Evolutionary conservation across 2,113 vertebrate genomes (phyloP).

Genomic region (Picathartes gymnocephalus): DNA sequence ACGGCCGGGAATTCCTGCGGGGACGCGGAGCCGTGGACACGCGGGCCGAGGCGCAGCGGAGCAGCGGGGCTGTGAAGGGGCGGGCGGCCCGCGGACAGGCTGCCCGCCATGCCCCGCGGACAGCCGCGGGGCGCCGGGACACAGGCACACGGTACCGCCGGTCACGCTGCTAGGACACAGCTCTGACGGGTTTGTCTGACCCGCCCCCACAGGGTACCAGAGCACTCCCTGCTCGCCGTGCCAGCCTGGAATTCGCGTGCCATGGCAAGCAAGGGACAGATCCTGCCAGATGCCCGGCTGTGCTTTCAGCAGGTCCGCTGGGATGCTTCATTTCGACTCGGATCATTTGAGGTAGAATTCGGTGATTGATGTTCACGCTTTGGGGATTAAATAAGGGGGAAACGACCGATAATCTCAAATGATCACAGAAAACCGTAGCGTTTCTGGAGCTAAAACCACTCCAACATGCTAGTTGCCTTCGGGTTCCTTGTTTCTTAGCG

Average conservation of each 20-base stretch:
- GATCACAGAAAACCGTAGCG: background rate
- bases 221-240: background rate
- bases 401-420: constrained; percentile 16
- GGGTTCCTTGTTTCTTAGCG: background rate
- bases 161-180: background rate
- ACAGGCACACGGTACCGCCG: fast-evolving
- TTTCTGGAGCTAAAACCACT: constrained; percentile 28
- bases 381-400: constrained; percentile 23
- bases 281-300: background rate
- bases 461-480: background rate
- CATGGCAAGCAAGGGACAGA: background rate
- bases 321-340: constrained; percentile 7
- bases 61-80: background rate
- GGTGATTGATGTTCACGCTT: background rate
- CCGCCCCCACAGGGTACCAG: too few species aligned
- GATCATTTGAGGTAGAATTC: constrained; percentile 22
- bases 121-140: background rate
- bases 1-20: fast-evolving
- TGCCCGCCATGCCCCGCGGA: too few species aligned
- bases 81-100: background rate
- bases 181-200: background rate
- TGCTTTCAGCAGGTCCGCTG: constrained; percentile 16
- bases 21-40: background rate
- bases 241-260: background rate
- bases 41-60: background rate